Conservation (phyloP, 2,888 invertebrate genomes). For the Cheilosia grossa region DNA sequence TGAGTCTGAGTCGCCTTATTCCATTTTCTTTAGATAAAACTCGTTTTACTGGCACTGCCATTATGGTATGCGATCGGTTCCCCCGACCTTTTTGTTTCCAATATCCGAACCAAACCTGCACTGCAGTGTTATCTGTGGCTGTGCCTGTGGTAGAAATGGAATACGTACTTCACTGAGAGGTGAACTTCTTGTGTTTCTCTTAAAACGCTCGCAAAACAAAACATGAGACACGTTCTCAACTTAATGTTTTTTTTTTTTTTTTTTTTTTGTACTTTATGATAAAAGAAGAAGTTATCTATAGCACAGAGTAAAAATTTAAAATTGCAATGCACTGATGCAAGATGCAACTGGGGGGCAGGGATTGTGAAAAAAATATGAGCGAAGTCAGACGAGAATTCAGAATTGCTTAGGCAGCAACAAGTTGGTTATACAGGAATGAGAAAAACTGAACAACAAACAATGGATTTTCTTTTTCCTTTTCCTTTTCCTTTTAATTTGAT, state of each 20-base stretch:
- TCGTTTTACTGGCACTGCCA: conserved; percentile 35
- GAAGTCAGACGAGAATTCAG: background rate
- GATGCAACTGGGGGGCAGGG: background rate
- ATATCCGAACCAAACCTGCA: conserved; percentile 44
- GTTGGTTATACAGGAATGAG: conserved; percentile 1
- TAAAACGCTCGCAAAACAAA: conserved; percentile 33
- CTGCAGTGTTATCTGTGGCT: background rate
- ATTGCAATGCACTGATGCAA: conserved; percentile 25
- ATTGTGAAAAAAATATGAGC: conserved; percentile 6
- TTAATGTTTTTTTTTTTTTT: background rate
- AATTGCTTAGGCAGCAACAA: conserved; percentile 7
- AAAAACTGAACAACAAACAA: conserved; percentile 18
- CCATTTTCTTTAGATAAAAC: conserved; percentile 41
- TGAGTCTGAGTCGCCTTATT: conserved; percentile 22
- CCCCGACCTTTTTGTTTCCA: conserved; percentile 42
- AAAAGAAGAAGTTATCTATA: background rate
- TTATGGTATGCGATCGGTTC: conserved; percentile 36
- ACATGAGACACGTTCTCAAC: conserved; percentile 59
- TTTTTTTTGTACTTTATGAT: background rate
- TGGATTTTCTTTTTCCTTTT: conserved; percentile 3
- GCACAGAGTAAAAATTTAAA: conserved; percentile 51
- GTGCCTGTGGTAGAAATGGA: conserved; percentile 5
- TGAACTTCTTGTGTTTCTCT: conserved; percentile 9
- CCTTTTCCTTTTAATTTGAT: conserved; percentile 4
- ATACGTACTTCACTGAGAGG: background rate